A percentile compares a stretch with the other conserved stretches of the same genome.
phyloP scores from a whole-genome alignment of 2,797 vertebrate species.

The Lerista edwardsae region DNA sequence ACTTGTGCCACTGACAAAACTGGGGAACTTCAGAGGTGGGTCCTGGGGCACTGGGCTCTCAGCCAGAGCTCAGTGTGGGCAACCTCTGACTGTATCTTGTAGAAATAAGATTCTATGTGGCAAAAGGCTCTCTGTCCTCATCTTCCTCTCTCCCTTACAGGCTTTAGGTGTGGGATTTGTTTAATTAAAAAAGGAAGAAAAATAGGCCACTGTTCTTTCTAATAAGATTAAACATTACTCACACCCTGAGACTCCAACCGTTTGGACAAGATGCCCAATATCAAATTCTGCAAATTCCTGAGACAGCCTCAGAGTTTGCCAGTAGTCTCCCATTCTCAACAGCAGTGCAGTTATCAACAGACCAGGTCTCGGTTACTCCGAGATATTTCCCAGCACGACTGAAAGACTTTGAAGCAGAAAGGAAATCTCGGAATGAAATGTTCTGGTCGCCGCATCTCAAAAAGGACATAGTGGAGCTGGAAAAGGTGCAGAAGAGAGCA shows the following conservation, averaged over 20 bases:
- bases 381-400: neutral
- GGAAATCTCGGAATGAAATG: neutral
- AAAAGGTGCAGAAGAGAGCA: too few species aligned
- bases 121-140: neutral
- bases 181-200: neutral
- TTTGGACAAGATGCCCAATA: slow-evolving; percentile 41
- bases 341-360: neutral
- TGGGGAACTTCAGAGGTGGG: too few species aligned
- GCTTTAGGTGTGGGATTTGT: slow-evolving; percentile 25
- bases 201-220: too few species aligned
- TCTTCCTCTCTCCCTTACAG: slow-evolving; percentile 17
- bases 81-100: neutral
- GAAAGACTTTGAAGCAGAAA: neutral
- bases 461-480: too few species aligned
- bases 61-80: too few species aligned
- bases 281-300: slow-evolving; percentile 22
- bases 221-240: slow-evolving; percentile 35
- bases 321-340: slow-evolving; percentile 13
- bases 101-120: neutral
- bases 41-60: too few species aligned
- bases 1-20: too few species aligned
- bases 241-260: neutral
- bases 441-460: too few species aligned
- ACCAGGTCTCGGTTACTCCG: neutral
- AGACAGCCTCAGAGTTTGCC: slow-evolving; percentile 30